Percentiles rank a stretch among this genome's conserved stretches.
Evolutionary conservation across 2,113 vertebrate genomes (phyloP).

Genomic region (Gopherus evgoodei): DNA sequence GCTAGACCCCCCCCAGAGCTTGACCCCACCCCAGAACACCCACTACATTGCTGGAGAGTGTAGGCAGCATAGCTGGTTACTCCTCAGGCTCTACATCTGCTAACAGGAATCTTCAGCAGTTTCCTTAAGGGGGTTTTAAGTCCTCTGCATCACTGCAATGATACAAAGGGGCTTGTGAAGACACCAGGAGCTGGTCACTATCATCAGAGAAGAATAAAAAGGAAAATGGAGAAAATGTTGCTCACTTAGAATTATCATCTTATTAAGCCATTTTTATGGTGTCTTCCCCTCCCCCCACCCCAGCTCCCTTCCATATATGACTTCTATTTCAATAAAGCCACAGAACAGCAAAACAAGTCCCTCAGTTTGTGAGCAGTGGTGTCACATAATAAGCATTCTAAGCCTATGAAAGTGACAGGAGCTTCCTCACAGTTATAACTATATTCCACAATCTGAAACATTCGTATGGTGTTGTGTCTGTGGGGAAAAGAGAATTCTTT

Average conservation of each 20-base stretch:
- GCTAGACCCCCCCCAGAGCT: slow-evolving; percentile 30
- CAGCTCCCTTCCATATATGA: not conserved
- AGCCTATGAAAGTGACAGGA: not conserved
- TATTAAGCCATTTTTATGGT: not conserved
- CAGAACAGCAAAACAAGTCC: not conserved
- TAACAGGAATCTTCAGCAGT: not conserved
- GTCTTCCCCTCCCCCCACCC: not conserved
- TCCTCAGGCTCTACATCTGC: not conserved
- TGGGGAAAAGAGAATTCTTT: not conserved
- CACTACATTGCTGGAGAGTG: not conserved
- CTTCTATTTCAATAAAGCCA: not conserved
- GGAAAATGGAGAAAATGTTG: not conserved
- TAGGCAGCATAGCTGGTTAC: slow-evolving; percentile 3
- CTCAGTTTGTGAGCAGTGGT: not conserved
- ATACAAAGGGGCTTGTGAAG: not conserved
- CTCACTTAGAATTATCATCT: not conserved
- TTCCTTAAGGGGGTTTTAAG: not conserved
- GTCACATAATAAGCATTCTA: slow-evolving; percentile 30
- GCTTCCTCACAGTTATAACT: slow-evolving; percentile 37
- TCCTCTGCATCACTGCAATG: not conserved
- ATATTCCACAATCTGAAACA: slow-evolving; percentile 34
- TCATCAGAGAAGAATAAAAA: not conserved
- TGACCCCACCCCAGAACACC: not conserved
- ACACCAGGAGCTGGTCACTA: not conserved
- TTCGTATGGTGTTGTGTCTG: not conserved